Evolutionary conservation across 2,113 vertebrate genomes (phyloP), one percentile per base, ranked within the genome.

Genomic region (Recurvirostra avosetta): DNA sequence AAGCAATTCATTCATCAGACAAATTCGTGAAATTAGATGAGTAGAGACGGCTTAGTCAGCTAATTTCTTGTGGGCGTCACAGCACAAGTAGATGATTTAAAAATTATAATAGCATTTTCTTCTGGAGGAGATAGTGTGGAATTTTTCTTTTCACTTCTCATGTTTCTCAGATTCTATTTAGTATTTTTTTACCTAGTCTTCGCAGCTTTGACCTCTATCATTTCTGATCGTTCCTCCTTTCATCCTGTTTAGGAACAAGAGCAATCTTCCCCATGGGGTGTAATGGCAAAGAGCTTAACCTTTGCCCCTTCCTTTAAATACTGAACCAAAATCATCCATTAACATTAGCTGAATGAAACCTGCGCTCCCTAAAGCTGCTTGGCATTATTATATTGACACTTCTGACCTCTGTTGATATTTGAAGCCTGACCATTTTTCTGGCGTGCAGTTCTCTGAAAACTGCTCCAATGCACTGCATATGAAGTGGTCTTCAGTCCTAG

Each of bases 391-490:
- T 38, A 11, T 62, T 43, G 59, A 81, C 68, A 36, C 40, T 47
- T 75, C 73, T 72, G 82, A 90, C 74, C 92, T 38, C 74, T 68
- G 86, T 5, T 90, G 87, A 9, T 74, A 25, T 88, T 88, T 65
- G 70, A 63, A 83, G 23, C 59, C 77, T 66, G 89, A 38, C 43
- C n/a, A 5, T 38, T 75, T 36, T n/a, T 56, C 32, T 65, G 49
- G 43, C 2, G 5, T 8, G 27, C 53, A 45, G 36, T 13, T 62
- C 38, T 23, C 67, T 21, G 36, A 47, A 36, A 74, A n/a, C 15
- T 0, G 1, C 58, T 52, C 30, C n/a, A 38, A 49, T 0, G 3
- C 26, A 23, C 23, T 43, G 65, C 16, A 0, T 23, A 5, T 20
- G 59, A 18, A 12, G 49, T 25, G 58, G 32, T 62, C 53, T 53